Conservation (phyloP, 2,888 invertebrate species). For the Dynastes maya region DNA sequence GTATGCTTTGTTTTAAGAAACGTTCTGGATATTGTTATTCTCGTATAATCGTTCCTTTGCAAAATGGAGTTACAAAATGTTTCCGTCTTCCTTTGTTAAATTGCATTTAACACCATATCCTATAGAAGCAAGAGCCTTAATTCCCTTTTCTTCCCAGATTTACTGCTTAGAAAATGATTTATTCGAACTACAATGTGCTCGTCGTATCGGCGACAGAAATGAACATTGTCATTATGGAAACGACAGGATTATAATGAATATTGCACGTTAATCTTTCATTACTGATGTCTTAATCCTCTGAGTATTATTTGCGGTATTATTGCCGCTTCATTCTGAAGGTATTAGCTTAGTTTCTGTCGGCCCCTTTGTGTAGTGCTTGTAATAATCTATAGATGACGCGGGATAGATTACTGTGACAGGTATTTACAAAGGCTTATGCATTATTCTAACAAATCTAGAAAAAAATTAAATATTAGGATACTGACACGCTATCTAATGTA, state of each 20-base stretch:
- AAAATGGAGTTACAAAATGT: no score
- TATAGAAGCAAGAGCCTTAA: background rate
- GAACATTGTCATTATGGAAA: background rate
- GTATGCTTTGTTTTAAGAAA: no score
- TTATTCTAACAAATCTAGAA: background rate
- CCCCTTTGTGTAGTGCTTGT: background rate
- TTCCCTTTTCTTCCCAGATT: background rate
- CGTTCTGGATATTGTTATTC: no score
- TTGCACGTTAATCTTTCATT: background rate
- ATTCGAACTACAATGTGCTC: background rate
- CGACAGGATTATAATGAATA: slow-evolving; percentile 12
- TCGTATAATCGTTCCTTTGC: no score
- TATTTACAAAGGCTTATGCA: background rate
- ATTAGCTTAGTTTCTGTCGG: slow-evolving; percentile 1
- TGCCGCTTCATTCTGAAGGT: background rate
- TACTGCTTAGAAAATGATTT: no score
- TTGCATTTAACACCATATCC: no score
- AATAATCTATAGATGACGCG: background rate
- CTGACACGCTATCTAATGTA: background rate
- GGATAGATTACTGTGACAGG: background rate
- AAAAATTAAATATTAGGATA: background rate
- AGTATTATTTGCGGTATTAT: background rate
- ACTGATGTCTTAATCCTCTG: background rate
- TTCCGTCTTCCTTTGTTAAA: no score
- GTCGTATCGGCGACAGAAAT: no score